These are phyloP conservation scores for Cyphomyrmex costatus DNA, from an alignment of 1,140 invertebrate genomes.

Conservation along the genomic window DNA sequence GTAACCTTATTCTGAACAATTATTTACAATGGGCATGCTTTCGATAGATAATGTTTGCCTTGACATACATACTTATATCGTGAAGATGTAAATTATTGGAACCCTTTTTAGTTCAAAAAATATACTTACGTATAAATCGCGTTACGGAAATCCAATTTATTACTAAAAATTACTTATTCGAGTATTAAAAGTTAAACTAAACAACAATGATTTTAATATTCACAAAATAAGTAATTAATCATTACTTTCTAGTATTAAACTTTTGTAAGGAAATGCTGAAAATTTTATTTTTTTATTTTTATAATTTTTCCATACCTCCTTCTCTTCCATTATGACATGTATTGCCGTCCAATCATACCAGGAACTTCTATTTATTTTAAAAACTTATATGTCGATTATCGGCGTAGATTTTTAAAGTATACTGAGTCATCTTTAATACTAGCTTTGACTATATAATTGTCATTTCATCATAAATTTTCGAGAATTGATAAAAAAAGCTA, in stretches of 20 bases:
- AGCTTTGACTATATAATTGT: not conserved
- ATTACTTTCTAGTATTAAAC: too few species aligned
- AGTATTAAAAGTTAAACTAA: too few species aligned
- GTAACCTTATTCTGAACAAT: not conserved
- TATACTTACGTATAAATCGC: not conserved
- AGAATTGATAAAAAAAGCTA: not conserved
- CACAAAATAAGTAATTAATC: too few species aligned
- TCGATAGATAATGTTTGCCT: slow-evolving; percentile 14
- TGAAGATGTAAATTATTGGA: not conserved
- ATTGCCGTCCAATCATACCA: not conserved
- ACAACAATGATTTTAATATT: too few species aligned
- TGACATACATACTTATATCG: not conserved
- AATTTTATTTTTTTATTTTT: not conserved
- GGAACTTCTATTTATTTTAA: slow-evolving; percentile 2
- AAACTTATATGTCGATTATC: slow-evolving; percentile 2
- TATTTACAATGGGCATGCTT: not conserved
- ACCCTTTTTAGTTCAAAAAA: not conserved
- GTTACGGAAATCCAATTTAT: too few species aligned
- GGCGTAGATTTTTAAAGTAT: not conserved
- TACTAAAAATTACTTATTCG: too few species aligned
- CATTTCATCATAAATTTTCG: not conserved
- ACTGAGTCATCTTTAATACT: not conserved
- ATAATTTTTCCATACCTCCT: not conserved
- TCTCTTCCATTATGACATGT: not conserved
- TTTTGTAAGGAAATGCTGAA: not conserved